A percentile compares a stretch with the other conserved stretches of the same genome.
Conservation (phyloP, 2,797 vertebrate genomes). For the Gouania willdenowi region DNA sequence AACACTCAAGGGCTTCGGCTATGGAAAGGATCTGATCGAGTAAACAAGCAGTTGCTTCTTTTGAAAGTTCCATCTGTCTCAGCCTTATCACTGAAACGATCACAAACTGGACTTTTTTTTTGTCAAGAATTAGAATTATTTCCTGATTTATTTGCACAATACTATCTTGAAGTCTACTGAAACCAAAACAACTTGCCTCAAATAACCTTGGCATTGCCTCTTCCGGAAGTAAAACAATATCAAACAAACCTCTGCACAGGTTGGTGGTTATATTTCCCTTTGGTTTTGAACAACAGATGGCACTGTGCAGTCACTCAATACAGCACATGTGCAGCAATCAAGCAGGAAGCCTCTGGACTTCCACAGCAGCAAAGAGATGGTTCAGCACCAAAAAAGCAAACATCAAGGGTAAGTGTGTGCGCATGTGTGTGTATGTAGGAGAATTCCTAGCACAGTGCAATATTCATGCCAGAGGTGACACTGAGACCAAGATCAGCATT, state of each 20-base stretch:
- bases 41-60: too few relatives aligned
- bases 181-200: too few relatives aligned
- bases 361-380: constrained; percentile 18
- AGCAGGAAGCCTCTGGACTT: constrained; percentile 3
- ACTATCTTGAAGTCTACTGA: too few relatives aligned
- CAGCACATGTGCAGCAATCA: background rate
- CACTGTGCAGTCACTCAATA: constrained; percentile 54
- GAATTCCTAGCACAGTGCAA: constrained; percentile 43
- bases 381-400: constrained; percentile 44
- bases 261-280: background rate
- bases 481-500: constrained; percentile 53
- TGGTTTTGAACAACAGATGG: constrained; percentile 63
- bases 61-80: too few relatives aligned
- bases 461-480: constrained; percentile 52
- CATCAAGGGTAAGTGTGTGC: constrained; percentile 42
- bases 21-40: too few relatives aligned
- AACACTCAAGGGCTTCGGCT: too few relatives aligned
- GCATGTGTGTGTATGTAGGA: constrained; percentile 28
- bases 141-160: too few relatives aligned
- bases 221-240: background rate
- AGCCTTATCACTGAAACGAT: too few relatives aligned
- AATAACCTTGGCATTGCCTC: background rate
- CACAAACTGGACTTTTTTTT: too few relatives aligned
- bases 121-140: too few relatives aligned
- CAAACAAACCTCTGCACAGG: background rate